Base-by-base conservation (phyloP, 2,888 invertebrate genomes). In the Hymenopus coronatus region DNA sequence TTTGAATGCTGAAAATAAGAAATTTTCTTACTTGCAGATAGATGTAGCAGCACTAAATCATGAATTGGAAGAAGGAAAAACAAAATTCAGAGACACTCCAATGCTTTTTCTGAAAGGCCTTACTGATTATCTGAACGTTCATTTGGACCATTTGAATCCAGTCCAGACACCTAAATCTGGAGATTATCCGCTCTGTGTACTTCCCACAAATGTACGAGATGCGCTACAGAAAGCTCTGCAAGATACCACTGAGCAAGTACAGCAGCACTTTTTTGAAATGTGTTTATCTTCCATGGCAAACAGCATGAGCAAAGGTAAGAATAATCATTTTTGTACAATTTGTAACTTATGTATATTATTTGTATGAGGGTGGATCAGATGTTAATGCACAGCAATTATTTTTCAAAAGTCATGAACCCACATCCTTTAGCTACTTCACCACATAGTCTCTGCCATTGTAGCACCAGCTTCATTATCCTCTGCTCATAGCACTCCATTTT, bases 21-120 rank as follows among this genome's bases (percentile, higher is more conserved):
- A 70, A 70, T 70, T 8, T 70, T 20, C 54, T 70, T 83, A 2
- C 40, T 89, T 89, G 14, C 88, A 91, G 91, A 88, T 91, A 30
- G 89, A 91, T 84, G 90, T 88, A 46, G 89, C 90, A 14, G 91
- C 91, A 83, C 70, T 91, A 15, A 83, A 82, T 30, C 83, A 85
- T 9, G 88, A 90, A 84, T 92, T 95, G 91, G 94, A 95, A 89
- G 94, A 94, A 28, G 95, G 95, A 87, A 96, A 96, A 92, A 91
- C 94, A 3, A 94, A 95, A 89, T 97, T 96, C 92, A 96, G 96
- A 0, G 96, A 96, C 82, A 96, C 96, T n/a, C 96, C 97, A 12
- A 92, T 95, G 82, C 93, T 95, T 33, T 96, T 97, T 96, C 92
- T 97, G 40, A 96, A 96, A 92, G 96, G 96, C 92, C 94, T 97